Percentiles rank a stretch among this genome's conserved stretches.
phyloP scores from a whole-genome alignment of 1,140 invertebrate species.

The Pissodes strobi region DNA sequence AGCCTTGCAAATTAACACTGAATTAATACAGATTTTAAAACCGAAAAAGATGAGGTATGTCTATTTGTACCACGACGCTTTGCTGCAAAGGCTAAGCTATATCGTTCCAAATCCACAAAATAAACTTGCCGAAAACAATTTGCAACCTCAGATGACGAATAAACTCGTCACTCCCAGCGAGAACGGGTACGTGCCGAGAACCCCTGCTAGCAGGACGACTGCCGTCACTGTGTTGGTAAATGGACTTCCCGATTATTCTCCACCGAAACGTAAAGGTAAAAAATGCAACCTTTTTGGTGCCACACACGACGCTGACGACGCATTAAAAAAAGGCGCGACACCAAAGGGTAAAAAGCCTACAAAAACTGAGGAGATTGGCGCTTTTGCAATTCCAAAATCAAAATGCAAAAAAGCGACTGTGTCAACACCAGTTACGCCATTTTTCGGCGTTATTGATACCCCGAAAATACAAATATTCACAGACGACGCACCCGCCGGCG shows the following conservation, averaged over 20 bases:
- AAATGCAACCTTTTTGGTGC: neutral
- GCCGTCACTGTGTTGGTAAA: slow-evolving; percentile 1
- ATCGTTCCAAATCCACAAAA: neutral
- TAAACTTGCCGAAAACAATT: neutral
- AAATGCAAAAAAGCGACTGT: neutral
- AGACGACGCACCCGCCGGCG: neutral
- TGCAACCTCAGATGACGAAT: neutral
- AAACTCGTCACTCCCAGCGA: neutral
- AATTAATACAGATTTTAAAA: slow-evolving; percentile 20
- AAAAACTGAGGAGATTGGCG: neutral
- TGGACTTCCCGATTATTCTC: neutral
- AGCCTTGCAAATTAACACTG: slow-evolving; percentile 25
- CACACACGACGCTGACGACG: neutral
- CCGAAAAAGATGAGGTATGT: slow-evolving; percentile 6
- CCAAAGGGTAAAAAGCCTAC: neutral
- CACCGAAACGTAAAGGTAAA: neutral
- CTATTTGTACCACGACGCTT: slow-evolving; percentile 22
- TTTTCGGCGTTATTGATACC: neutral
- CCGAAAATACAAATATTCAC: slow-evolving; percentile 1
- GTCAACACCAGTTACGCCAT: neutral
- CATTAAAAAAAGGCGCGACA: neutral
- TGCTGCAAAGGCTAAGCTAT: slow-evolving; percentile 26
- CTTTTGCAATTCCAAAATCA: neutral
- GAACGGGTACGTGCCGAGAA: neutral
- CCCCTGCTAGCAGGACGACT: neutral